Evolutionary conservation across 2,888 invertebrate species (phyloP).

Genomic region (Heliconius cydno): DNA sequence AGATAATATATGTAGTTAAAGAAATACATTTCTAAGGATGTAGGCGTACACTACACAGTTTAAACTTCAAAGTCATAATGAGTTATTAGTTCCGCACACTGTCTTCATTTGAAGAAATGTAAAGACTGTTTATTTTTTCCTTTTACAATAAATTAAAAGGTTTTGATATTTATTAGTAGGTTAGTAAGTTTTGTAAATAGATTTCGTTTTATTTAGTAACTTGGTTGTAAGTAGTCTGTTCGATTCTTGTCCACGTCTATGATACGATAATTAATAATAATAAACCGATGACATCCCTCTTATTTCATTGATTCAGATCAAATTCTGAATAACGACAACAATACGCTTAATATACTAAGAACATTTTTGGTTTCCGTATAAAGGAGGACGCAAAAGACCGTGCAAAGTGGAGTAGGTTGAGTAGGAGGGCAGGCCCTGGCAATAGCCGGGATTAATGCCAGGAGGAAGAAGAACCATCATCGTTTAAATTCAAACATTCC

Average conservation of each 20-base stretch:
- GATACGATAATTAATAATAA: too few species aligned
- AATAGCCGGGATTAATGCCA: too few species aligned
- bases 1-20: background rate
- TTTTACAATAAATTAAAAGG: background rate
- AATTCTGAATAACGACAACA: too few species aligned
- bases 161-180: background rate
- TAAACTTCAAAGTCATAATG: slow-evolving; percentile 21
- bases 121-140: slow-evolving; percentile 17
- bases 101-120: slow-evolving; percentile 22
- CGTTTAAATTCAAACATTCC: background rate
- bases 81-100: slow-evolving; percentile 27
- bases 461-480: background rate
- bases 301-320: too few species aligned
- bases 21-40: background rate
- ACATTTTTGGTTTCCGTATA: too few species aligned
- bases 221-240: background rate
- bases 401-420: too few species aligned
- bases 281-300: too few species aligned
- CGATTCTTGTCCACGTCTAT: background rate
- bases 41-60: background rate
- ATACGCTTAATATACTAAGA: too few species aligned
- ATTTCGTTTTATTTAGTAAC: background rate
- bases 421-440: too few species aligned
- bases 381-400: too few species aligned
- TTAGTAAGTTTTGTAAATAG: background rate